Conservation (phyloP, 2,113 vertebrate genomes). For the Hepsetus odoe region DNA sequence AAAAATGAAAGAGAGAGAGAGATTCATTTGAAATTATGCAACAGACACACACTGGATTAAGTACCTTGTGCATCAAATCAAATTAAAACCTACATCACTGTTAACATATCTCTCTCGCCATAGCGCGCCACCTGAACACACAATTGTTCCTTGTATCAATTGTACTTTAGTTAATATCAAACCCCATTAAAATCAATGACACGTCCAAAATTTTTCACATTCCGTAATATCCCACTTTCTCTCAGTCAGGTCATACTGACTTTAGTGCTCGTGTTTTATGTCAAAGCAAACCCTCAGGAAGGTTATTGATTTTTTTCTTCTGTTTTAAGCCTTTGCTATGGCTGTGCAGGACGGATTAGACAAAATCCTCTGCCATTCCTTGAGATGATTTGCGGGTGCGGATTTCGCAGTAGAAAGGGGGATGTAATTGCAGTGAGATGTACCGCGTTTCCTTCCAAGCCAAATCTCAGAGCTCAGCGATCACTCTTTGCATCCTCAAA, state of each 20-base stretch:
- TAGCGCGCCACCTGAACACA: no score
- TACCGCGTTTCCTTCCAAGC: background rate
- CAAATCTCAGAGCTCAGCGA: background rate
- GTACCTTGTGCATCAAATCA: background rate
- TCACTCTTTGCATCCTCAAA: background rate
- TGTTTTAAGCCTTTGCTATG: background rate
- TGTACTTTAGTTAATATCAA: background rate
- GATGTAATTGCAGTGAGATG: background rate
- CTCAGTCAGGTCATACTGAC: background rate
- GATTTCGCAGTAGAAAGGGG: background rate
- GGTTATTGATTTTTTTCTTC: background rate
- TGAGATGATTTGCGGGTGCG: background rate
- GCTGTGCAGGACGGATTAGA: background rate
- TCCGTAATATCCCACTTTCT: background rate
- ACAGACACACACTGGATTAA: background rate
- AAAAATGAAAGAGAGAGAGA: background rate
- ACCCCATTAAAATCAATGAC: background rate
- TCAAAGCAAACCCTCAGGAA: background rate
- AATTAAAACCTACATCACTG: background rate
- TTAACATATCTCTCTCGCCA: background rate
- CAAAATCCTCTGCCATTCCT: background rate
- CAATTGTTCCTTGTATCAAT: background rate
- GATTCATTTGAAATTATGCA: background rate
- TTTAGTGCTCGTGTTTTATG: background rate
- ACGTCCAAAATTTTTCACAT: background rate